phyloP scores from a whole-genome alignment of 1,140 invertebrate genomes.

The Mactra quadrangularis region DNA sequence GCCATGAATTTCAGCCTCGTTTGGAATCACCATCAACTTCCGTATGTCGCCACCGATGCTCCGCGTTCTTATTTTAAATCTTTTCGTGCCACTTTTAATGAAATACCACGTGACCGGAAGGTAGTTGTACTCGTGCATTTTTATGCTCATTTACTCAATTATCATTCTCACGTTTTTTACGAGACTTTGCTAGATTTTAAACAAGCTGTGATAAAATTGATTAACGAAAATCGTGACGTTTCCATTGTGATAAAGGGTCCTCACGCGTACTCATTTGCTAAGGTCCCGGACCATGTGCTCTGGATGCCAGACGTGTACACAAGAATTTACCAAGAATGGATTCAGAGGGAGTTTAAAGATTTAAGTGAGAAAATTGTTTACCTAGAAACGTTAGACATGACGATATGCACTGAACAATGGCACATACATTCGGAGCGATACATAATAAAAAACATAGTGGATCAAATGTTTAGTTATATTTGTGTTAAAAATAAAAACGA shows the following conservation, averaged over 20 bases:
- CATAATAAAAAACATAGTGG: background rate
- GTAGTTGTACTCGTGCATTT: constrained; percentile 22
- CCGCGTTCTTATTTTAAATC: constrained; percentile 30
- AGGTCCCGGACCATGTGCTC: constrained; percentile 11
- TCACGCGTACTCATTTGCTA: constrained; percentile 32
- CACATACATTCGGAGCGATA: constrained; percentile 30
- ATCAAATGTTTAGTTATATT: constrained; percentile 24
- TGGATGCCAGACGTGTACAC: constrained; percentile 46
- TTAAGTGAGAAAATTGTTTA: constrained; percentile 39
- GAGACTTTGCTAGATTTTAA: constrained; percentile 17
- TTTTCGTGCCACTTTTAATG: constrained; percentile 8
- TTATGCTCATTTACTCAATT: constrained; percentile 20
- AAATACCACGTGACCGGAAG: background rate
- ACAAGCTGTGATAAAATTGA: constrained; percentile 4
- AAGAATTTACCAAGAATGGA: constrained; percentile 6
- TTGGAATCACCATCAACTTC: constrained; percentile 34
- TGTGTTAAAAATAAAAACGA: too few species aligned
- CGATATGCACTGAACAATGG: constrained; percentile 34
- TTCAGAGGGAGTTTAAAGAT: constrained; percentile 35
- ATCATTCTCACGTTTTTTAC: constrained; percentile 41
- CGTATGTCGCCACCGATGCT: constrained; percentile 22
- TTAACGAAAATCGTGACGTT: background rate
- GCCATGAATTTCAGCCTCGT: constrained; percentile 8
- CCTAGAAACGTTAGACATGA: constrained; percentile 40
- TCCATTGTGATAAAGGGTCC: constrained; percentile 43